These are phyloP conservation scores for Cynopterus brachyotis DNA, from an alignment of 2,113 vertebrate species.

Conservation along the genomic window DNA sequence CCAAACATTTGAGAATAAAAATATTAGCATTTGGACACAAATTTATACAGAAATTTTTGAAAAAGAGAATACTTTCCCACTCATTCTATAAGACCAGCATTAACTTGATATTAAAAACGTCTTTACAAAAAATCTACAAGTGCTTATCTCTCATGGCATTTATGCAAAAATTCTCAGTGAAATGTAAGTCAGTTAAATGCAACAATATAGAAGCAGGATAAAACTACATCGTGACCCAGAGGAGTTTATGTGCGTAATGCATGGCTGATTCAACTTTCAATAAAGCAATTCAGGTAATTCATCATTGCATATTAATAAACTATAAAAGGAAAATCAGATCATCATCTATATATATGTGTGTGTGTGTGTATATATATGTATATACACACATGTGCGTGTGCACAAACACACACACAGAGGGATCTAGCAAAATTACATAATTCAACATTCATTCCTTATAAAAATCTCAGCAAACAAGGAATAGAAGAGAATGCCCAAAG, in stretches of 20 bases:
- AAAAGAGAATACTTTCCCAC: neutral
- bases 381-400: neutral
- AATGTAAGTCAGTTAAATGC: neutral
- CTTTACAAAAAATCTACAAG: neutral
- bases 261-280: neutral
- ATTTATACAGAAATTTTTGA: neutral
- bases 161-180: neutral
- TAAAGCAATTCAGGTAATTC: neutral
- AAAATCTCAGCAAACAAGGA: neutral
- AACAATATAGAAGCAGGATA: neutral
- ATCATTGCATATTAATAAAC: neutral
- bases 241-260: neutral
- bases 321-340: neutral
- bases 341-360: too few relatives aligned
- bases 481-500: neutral
- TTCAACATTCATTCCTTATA: neutral
- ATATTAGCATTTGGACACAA: neutral
- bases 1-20: neutral
- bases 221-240: neutral
- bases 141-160: neutral
- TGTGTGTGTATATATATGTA: too few relatives aligned
- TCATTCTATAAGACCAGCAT: neutral
- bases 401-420: neutral
- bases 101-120: neutral
- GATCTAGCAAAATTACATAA: constrained; percentile 6